Evolutionary conservation across 2,797 vertebrate species (phyloP), one percentile per base, ranked within the genome.

Genomic region (Acridotheres tristis): DNA sequence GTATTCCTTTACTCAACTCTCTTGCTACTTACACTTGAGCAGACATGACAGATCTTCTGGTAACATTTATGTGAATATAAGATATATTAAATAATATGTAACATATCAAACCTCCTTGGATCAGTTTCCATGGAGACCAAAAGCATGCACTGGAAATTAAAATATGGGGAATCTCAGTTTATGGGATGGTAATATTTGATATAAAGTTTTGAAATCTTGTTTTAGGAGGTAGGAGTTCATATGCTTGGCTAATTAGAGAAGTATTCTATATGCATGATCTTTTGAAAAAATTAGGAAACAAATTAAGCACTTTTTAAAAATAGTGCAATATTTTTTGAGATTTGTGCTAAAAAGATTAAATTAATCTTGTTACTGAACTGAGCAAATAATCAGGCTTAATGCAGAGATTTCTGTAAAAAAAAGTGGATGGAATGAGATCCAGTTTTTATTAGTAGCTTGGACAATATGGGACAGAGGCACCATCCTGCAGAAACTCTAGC

Each of bases 81-180:
- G 75, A 95, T 92, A 87, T 96, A 98, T 97, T 97, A 97, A 97
- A 97, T 97, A 97, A 91, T 96, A 96, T 84, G 93, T 93, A 97
- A 84, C 72, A 91, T 95, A 97, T 97, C 94, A 97, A 96, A 96
- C 57, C 85, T 96, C 45, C 93, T 97, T 95, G 91, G 91, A 97
- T 59, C 63, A 43, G 95, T 98, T 98, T 97, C 97, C 92, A 97
- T 96, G 93, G 97, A 91, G 93, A 98, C 94, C 53, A 85, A 93
- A 96, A 90, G 8, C 90, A 95, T 75, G 51, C 65, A 85, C 62
- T 97, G 73, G 86, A 97, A 98, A 97, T 97, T 94, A 96, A 96
- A 97, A 97, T 95, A 93, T 45, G 8, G 78, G 73, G 43, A 43
- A 84, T 79, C 80, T 90, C 74, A 55, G 45, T 0, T 78, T 96